Evolutionary conservation across 2,113 vertebrate species (phyloP), one percentile per base, ranked within the genome.

Genomic region (Orientallactaga bullata): DNA sequence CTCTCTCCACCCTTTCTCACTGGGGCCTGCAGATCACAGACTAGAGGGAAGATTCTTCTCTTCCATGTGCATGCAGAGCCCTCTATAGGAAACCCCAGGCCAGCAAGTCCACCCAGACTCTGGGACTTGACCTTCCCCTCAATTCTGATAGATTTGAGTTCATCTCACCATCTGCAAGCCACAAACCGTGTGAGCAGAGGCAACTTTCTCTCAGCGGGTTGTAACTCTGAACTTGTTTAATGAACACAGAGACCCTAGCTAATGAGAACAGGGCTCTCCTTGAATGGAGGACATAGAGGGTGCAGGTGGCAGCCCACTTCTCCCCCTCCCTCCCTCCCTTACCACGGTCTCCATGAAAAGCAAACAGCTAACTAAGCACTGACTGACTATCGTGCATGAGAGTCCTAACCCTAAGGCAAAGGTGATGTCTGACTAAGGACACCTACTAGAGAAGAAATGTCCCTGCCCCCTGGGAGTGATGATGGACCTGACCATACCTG

Each of bases 111-210:
- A 71, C 32, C 6, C 2, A 17, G 58, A 37, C 71, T 69, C 30
- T 1, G 20, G 12, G 63, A 66, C 69, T 37, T 7, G 63, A 39
- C 39, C 95, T 95, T 95, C 91, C 30, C 86, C 84, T 94, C 68
- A 26, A 0, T 35, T 7, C 0, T 0, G 15, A 47, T 6, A 55
- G 82, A 90, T 68, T 68, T 32, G 8, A 17, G 23, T 90, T 94
- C 55, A 55, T 88, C n/a, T 93, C 39, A 24, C 39, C 4, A 7
- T 73, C 86, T 85, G 17, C 8, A 68, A 66, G 21, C 63, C 78
- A n/a, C 47, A 12, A 71, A 61, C 30, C 4, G 51, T 15, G 5
- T 76, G 13, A 55, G 39, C 58, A 76, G 58, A 96, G 91, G 78
- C 81, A 81, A 21, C 32, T 26, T 78, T 73, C 68, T 68, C 15